A percentile compares a stretch with the other conserved stretches of the same genome.
These are phyloP conservation scores for Phlogophora meticulosa DNA, from an alignment of 2,888 invertebrate species.

Conservation along the genomic window DNA sequence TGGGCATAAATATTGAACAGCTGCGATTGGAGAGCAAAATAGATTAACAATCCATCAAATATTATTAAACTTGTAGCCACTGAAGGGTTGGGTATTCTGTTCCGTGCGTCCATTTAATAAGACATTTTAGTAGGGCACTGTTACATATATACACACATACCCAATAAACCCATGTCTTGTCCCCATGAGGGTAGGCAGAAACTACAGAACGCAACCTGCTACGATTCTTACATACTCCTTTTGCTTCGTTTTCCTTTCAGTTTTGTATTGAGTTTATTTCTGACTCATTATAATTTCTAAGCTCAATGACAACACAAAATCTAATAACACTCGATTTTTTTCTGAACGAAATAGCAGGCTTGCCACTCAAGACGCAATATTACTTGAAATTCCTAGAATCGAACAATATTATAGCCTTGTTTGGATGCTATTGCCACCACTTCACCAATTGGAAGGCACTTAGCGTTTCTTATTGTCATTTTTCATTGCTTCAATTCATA, in stretches of 20 bases:
- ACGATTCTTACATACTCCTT: too few relatives aligned
- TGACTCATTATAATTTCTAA: not conserved
- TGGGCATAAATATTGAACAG: slow-evolving; percentile 11
- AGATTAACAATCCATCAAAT: slow-evolving; percentile 3
- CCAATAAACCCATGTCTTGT: too few relatives aligned
- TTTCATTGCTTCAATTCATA: not conserved
- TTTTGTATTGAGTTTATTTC: too few relatives aligned
- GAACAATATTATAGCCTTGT: not conserved
- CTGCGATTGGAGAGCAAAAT: slow-evolving; percentile 6
- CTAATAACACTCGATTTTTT: not conserved
- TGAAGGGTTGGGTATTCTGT: not conserved
- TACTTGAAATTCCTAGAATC: not conserved
- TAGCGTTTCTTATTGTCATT: not conserved
- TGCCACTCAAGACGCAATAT: not conserved
- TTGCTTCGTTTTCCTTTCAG: too few relatives aligned
- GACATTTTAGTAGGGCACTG: too few relatives aligned
- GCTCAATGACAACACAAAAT: not conserved
- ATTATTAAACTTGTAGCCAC: not conserved
- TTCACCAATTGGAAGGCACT: not conserved
- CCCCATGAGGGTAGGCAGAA: too few relatives aligned
- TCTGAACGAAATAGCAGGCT: too few relatives aligned
- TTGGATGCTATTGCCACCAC: not conserved
- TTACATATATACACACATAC: too few relatives aligned
- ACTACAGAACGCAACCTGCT: too few relatives aligned
- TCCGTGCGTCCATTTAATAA: not conserved